These are phyloP conservation scores for Drosophila guanche DNA, from an alignment of 1,140 invertebrate species.

Conservation along the genomic window DNA sequence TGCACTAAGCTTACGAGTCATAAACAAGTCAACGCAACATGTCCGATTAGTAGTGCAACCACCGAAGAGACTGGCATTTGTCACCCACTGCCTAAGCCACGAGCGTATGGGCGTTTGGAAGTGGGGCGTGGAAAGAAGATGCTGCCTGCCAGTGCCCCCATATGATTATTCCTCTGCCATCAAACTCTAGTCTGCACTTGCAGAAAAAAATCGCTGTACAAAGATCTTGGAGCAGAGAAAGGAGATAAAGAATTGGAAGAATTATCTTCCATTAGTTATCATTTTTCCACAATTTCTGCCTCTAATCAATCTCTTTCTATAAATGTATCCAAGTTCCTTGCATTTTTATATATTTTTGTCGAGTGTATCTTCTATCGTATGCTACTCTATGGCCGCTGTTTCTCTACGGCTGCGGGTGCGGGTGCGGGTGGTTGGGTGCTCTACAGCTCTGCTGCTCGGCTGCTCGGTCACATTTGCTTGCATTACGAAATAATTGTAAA, in stretches of 20 bases:
- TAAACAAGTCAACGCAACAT: conserved; percentile 81
- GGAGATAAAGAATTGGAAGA: neutral
- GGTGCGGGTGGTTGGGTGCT: too few species aligned
- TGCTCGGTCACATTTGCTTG: conserved; percentile 76
- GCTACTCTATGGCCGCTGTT: neutral
- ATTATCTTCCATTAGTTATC: too few species aligned
- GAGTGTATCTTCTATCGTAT: too few species aligned
- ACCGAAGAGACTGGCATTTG: conserved; percentile 72
- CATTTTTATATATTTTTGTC: too few species aligned
- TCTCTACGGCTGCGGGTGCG: neutral
- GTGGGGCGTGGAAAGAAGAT: conserved; percentile 5
- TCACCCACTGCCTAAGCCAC: conserved; percentile 59
- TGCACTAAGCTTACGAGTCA: conserved; percentile 73
- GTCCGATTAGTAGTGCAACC: conserved; percentile 81
- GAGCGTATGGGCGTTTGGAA: neutral
- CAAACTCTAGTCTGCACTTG: conserved; percentile 49
- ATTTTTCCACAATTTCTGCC: neutral
- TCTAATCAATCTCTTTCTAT: neutral
- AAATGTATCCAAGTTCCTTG: neutral
- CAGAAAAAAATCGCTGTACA: conserved; percentile 36
- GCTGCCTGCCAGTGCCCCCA: neutral
- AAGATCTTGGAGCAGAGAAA: neutral
- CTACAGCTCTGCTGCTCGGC: conserved; percentile 23
- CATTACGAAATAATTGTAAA: conserved; percentile 81
- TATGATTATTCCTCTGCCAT: conserved; percentile 12